Conservation (phyloP, 2,797 vertebrate species). For the Sebastes itinus region DNA sequence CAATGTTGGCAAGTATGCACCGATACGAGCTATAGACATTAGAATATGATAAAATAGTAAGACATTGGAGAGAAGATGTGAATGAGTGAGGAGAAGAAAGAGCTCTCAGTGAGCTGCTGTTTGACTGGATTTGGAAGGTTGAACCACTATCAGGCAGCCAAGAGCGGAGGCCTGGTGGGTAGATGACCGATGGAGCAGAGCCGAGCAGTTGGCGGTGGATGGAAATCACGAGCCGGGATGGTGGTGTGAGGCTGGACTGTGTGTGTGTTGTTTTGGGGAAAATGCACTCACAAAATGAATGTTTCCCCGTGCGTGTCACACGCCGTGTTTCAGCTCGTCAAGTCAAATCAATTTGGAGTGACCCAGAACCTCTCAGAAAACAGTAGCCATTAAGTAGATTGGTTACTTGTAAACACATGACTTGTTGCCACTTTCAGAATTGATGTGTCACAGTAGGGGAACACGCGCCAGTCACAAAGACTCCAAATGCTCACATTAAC, state of each 20-base stretch:
- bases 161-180: not conserved
- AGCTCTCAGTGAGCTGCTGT: not conserved
- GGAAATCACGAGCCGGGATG: not conserved
- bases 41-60: no score
- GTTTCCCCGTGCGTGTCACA: not conserved
- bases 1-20: no score
- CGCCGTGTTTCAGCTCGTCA: not conserved
- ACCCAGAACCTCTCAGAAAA: slow-evolving; percentile 26
- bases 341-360: slow-evolving; percentile 22
- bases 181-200: not conserved
- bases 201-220: not conserved
- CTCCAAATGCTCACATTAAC: slow-evolving; percentile 57
- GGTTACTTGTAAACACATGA: slow-evolving; percentile 46
- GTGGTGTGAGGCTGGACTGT: not conserved
- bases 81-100: not conserved
- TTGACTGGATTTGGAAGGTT: not conserved
- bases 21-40: no score
- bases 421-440: slow-evolving; percentile 52
- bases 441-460: slow-evolving; percentile 18
- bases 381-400: slow-evolving; percentile 52
- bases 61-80: not conserved
- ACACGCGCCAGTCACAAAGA: not conserved
- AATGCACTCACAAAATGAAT: slow-evolving; percentile 17
- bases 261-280: not conserved
- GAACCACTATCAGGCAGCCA: not conserved